Conservation (phyloP, 2,113 vertebrate genomes). For the Heteronetta atricapilla region DNA sequence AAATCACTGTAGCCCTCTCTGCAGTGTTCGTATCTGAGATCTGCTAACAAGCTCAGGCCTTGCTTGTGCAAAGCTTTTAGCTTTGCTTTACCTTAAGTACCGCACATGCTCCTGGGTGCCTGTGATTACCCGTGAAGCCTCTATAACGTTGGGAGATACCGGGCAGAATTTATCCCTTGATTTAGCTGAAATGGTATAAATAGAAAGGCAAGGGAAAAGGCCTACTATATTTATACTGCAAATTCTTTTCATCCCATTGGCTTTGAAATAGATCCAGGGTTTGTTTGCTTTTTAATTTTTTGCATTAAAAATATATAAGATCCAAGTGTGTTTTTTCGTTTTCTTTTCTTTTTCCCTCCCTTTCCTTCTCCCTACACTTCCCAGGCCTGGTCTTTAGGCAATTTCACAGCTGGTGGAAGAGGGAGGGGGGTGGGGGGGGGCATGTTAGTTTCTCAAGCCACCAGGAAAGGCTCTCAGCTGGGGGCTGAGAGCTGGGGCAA, state of each 20-base stretch:
- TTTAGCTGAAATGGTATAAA: neutral
- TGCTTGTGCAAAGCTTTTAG: neutral
- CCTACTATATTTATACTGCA: neutral
- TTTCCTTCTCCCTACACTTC: neutral
- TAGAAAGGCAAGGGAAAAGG: neutral
- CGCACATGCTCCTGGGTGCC: accelerated
- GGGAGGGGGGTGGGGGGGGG: too few species aligned
- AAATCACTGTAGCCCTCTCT: neutral
- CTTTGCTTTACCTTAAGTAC: neutral
- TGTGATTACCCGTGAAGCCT: neutral
- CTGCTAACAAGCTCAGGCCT: neutral
- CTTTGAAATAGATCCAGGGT: neutral
- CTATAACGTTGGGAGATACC: neutral
- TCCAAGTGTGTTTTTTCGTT: neutral
- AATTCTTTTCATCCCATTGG: constrained; percentile 21
- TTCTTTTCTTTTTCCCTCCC: too few species aligned
- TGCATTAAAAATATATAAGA: neutral
- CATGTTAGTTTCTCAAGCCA: neutral
- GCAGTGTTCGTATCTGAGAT: neutral
- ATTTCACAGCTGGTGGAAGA: neutral
- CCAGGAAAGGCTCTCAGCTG: neutral
- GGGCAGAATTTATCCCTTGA: neutral
- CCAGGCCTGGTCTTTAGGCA: neutral
- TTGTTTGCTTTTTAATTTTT: constrained; percentile 35
- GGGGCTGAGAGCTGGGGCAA: neutral